A percentile compares a stretch with the other conserved stretches of the same genome.
These are phyloP conservation scores for Nesoenas mayeri DNA, from an alignment of 2,113 vertebrate species.

Conservation along the genomic window DNA sequence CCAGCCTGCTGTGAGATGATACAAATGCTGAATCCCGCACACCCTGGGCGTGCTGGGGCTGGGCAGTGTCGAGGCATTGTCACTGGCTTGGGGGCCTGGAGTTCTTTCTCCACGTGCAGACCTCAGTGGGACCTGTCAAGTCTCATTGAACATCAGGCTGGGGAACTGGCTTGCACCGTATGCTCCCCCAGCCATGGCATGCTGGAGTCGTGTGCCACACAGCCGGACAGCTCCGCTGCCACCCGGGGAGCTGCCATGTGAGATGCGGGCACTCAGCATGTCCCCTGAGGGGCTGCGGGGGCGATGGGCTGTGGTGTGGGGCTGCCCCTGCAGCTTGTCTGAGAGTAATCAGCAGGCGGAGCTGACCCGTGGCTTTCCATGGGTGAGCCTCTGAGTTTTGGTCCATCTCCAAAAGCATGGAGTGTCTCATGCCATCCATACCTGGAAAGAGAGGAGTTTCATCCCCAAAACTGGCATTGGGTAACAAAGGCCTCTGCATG, in stretches of 20 bases:
- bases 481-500: background rate
- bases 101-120: background rate
- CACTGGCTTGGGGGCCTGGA: background rate
- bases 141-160: background rate
- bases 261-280: accelerated
- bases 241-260: background rate
- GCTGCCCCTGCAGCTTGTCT: background rate
- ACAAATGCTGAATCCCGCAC: background rate
- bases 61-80: background rate
- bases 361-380: background rate
- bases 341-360: background rate
- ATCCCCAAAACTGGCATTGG: background rate
- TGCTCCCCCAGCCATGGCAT: accelerated
- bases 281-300: background rate
- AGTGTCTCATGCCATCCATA: background rate
- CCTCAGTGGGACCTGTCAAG: background rate
- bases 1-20: slow-evolving; percentile 22
- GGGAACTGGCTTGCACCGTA: accelerated
- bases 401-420: background rate
- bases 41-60: background rate
- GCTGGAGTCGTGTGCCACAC: accelerated
- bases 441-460: background rate
- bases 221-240: background rate
- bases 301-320: background rate
- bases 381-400: background rate